Evolutionary conservation across 2,888 invertebrate genomes (phyloP), one percentile per base, ranked within the genome.

Genomic region (Serrognathus titanus): DNA sequence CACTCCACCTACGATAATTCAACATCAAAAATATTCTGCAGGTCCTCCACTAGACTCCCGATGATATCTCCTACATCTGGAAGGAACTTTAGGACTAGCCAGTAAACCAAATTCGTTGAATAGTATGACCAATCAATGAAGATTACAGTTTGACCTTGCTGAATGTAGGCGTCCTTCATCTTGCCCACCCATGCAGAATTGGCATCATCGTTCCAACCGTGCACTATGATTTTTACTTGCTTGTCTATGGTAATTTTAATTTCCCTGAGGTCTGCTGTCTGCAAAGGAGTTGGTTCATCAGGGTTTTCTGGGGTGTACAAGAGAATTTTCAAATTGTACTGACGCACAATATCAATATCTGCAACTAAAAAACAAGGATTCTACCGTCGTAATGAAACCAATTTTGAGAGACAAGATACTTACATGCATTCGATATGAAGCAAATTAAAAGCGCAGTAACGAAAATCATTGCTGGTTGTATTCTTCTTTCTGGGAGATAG

Each of bases 151-250:
- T 40, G 10, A 24, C 39, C 20, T 38, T 12, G 38, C 16, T 10
- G 38, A 1, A 53, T 11, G 38, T 47, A 53, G 6, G 47, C 46
- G 13, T 36, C 35, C 11, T 39, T 53, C 12, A 48, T 53, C 2
- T 12, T 9, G n/a, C 10, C 35, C 24, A 48, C 47, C 53, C 53
- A 48, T 6, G 5, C 16, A 39, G 53, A n/a, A 39, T 48, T 48
- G 38, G 10, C 39, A 13, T 48, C 11, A 7, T 53, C 53, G 8
- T 48, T 11, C 53, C 53, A 53, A 48, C 53, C 48, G 12, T 53
- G 53, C n/a, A 38, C 20, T 11, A 53, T 9, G 5, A 53, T 37
- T 53, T 47, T 53, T 9, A 53, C 39, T 24, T 55, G 39, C 38
- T 49, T 7, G 35, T 50, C 24, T 24, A 8, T 20, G n/a, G 50